These are phyloP conservation scores for Setophaga petechia DNA, from an alignment of 2,113 vertebrate species.

Conservation along the genomic window DNA sequence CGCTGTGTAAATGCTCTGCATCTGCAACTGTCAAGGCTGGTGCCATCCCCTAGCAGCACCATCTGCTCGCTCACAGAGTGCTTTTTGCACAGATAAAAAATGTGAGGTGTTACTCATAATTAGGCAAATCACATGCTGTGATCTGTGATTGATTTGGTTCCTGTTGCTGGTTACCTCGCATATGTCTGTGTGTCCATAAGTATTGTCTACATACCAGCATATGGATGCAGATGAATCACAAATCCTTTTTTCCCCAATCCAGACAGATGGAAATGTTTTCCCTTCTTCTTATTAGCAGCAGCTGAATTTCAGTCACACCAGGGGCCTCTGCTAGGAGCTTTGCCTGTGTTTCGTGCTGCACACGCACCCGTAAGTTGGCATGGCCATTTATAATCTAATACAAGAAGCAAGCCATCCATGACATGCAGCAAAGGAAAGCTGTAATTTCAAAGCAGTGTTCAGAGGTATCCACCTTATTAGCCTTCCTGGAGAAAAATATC, in stretches of 20 bases:
- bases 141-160: slow-evolving; percentile 61
- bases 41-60: slow-evolving; percentile 66
- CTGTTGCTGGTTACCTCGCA: slow-evolving; percentile 24
- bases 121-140: slow-evolving; percentile 68
- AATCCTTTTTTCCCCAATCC: slow-evolving; percentile 15
- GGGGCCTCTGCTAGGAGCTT: slow-evolving; percentile 36
- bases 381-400: slow-evolving; percentile 32
- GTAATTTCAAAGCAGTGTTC: slow-evolving; percentile 4
- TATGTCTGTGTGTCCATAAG: slow-evolving; percentile 33
- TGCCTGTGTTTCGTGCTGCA: not conserved
- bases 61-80: slow-evolving; percentile 67
- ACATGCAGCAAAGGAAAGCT: slow-evolving; percentile 13
- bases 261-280: slow-evolving; percentile 63
- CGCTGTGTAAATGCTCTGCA: slow-evolving; percentile 51
- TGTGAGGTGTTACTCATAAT: slow-evolving; percentile 69
- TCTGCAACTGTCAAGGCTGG: slow-evolving; percentile 65
- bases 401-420: slow-evolving; percentile 3
- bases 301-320: slow-evolving; percentile 43
- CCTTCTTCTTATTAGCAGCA: slow-evolving; percentile 43
- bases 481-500: not conserved
- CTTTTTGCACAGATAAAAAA: slow-evolving; percentile 63
- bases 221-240: slow-evolving; percentile 47
- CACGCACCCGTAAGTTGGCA: not conserved
- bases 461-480: not conserved
- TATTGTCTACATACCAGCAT: slow-evolving; percentile 58